Conservation (phyloP, 2,113 vertebrate genomes). For the Otis tarda region DNA sequence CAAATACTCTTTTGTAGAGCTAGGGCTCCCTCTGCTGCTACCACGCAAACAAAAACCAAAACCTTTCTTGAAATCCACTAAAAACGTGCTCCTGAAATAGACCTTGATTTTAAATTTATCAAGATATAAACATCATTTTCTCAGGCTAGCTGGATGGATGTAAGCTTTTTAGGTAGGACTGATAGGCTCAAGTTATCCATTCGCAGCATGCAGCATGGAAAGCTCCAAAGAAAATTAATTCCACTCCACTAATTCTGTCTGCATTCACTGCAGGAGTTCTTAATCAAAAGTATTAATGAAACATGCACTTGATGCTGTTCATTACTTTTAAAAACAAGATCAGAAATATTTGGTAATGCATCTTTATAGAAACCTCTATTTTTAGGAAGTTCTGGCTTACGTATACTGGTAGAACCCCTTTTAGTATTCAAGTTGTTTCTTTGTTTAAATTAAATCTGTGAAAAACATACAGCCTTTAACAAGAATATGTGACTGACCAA, state of each 20-base stretch:
- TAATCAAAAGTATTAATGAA: not conserved
- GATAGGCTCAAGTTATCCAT: not conserved
- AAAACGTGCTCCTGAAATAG: not conserved
- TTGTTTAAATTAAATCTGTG: not conserved
- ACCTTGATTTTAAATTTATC: not conserved
- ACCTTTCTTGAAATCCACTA: not conserved
- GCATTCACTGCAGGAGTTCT: not conserved
- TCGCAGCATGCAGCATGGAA: not conserved
- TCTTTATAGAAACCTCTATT: not conserved
- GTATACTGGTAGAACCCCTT: not conserved
- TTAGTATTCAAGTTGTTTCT: not conserved
- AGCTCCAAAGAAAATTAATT: not conserved
- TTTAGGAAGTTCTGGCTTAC: not conserved
- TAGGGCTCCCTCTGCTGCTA: constrained; percentile 71
- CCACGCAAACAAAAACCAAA: not conserved
- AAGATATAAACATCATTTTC: not conserved
- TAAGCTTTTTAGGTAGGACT: not conserved
- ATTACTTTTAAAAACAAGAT: not conserved
- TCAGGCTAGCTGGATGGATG: no score
- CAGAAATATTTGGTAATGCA: not conserved
- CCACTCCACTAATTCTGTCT: no score
- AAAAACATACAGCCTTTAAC: not conserved
- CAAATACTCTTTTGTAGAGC: not conserved
- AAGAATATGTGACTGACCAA: not conserved
- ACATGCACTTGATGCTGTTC: not conserved